Base-by-base conservation (phyloP, 2,797 vertebrate species). In the Coregonus ussuriensis region DNA sequence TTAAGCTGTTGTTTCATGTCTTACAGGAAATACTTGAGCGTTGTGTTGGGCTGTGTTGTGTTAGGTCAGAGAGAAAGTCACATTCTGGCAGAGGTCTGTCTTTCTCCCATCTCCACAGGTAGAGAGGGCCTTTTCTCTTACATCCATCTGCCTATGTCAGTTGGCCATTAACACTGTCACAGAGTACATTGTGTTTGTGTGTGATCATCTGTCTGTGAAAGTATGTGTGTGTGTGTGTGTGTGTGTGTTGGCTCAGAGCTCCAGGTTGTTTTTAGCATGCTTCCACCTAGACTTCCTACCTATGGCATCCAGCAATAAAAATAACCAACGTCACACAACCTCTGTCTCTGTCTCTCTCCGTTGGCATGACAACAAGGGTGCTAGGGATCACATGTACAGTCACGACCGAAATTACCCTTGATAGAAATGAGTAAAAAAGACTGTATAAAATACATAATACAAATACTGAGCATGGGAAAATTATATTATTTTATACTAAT, bases 271-370 rank as follows among this genome's bases (percentile, higher is more conserved):
- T 21, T 35, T 15, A 53, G 41, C n/a, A 35, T 54, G 71, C 18
- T 25, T 73, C 14, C 52, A 73, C 51, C 52, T 18, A 52, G 47
- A 25, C 7, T 31, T 41, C 5, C 33, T 16, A 54, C 53, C 16
- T 37, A 73, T 21, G 35, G 52, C 71, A 59, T n/a, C 71, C 31
- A 56, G 47, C 3, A 18, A 71, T 71, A 71, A 51, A 63, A 63
- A 63, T 63, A 13, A 63, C 59, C 59, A 25, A 63, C n/a, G n/a
- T 47, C 69, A 14, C 69, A 25, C 69, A 21, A 6, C 41, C 13
- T 87, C 35, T 77, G 59, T 74, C 13, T 47, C 72, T 54, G 52
- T 71, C 51, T 29, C 29, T 59, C 21, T 71, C 4, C n/a, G 73
- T 79, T 74, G 73, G 25, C 25, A 62, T 71, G 68, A 63, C 54